Percentiles rank a stretch among this genome's conserved stretches.
These are phyloP conservation scores for Petrocephalus zakoni DNA, from an alignment of 2,113 vertebrate genomes.

Conservation along the genomic window DNA sequence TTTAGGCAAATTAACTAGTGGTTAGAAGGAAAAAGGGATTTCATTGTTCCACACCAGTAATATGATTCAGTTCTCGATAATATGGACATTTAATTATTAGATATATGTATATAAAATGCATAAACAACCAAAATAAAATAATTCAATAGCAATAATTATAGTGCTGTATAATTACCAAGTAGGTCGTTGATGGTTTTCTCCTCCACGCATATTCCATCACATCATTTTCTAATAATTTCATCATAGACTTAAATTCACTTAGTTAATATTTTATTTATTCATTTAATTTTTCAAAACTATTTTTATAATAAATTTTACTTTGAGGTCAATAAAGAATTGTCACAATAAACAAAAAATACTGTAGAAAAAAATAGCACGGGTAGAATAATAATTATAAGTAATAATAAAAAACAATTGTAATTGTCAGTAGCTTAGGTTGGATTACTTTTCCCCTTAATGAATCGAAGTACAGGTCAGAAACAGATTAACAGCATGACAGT, in stretches of 20 bases:
- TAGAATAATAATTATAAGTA: constrained; percentile 42
- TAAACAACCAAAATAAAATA: constrained; percentile 5
- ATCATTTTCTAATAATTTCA: constrained; percentile 27
- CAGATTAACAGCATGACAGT: constrained; percentile 48
- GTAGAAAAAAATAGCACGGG: constrained; percentile 39
- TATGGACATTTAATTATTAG: not conserved
- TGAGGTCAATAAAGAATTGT: constrained; percentile 51
- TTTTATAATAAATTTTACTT: constrained; percentile 48
- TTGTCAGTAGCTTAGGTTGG: constrained; percentile 58
- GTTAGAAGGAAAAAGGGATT: not conserved
- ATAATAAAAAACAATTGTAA: constrained; percentile 43
- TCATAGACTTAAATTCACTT: constrained; percentile 50
- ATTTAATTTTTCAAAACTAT: constrained; percentile 56
- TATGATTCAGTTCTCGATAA: not conserved
- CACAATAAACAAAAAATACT: constrained; percentile 48
- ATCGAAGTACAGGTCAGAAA: constrained; percentile 57
- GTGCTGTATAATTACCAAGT: not conserved
- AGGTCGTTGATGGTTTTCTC: not conserved
- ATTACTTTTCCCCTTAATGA: constrained; percentile 51
- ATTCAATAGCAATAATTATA: not conserved
- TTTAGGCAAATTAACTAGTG: not conserved
- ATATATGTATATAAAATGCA: constrained; percentile 7
- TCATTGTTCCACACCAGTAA: constrained; percentile 1
- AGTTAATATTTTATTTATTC: constrained; percentile 55
- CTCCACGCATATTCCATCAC: not conserved